Base-by-base conservation (phyloP, 2,888 invertebrate species). In the Hybos culiciformis region DNA sequence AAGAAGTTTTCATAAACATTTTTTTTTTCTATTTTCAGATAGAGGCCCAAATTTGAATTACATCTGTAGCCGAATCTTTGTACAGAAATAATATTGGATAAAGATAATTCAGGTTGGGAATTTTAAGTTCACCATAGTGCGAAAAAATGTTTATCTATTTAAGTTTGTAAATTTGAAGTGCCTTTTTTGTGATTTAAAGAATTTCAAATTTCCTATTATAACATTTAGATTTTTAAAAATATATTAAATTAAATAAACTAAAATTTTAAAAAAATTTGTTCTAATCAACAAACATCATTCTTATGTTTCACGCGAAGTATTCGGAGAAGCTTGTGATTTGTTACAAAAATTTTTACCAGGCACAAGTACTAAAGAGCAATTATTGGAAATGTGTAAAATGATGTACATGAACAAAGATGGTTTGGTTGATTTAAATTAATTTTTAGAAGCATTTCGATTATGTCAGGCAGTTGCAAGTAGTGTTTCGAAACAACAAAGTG, bases 321-420 rank as follows among this genome's bases (percentile, higher is more conserved):
- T 94, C 63, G 79, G 83, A n/a, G 90, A 92, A 53, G 90, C 91
- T 0, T 90, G 91, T 59, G 78, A 80, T 56, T 68, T 90, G 41
- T 73, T 93, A 41, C 80, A 83, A 39, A 78, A 83, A 54, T 87
- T 90, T 61, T 78, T 90, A 67, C 81, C 83, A 2, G 78, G 82
- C 48, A 78, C 80, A 3, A 77, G 88, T 62, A 80, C 80, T 0
- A 77, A 79, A 48, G 81, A 83, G 37, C 83, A 91, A 59, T 73
- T 92, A 46, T 70, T 81, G 31, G 87, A 91, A 57, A 84, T 93
- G 56, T 92, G 91, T 49, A 75, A 80, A 43, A 74, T 85, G 62
- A 88, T 94, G 77, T 93, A 94, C 61, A 81, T 92, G 56, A 92
- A 94, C 66, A 88, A 91, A 56, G 92, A 91, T 56, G 92, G 92